Base-by-base conservation (phyloP, 2,113 vertebrate species). In the Microcebus jonahi region DNA sequence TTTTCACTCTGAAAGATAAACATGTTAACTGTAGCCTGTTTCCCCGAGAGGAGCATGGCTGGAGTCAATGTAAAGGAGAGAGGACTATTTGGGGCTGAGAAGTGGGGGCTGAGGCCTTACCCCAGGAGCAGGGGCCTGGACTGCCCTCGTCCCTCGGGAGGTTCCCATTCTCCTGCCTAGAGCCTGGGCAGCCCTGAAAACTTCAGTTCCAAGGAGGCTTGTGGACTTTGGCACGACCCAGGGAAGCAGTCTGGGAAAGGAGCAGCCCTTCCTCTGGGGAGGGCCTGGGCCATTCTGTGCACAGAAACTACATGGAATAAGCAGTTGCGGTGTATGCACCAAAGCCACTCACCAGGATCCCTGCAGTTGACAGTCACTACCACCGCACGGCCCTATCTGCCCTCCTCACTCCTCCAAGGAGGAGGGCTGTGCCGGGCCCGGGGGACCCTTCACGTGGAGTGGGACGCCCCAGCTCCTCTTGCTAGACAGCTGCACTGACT, bases 281-380 rank as follows among this genome's bases (percentile, higher is more conserved):
- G 20, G 34, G 1, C 0, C 7, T 6, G 3, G 77, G 23, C 6
- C 1, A 8, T 3, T 3, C 14, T 25, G 8, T n/a, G 77, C 23
- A 45, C 23, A 36, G 89, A 29, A 42, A 67, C 25, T 9, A 8
- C 31, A 31, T 8, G 42, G 50, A 87, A 34, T 48, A 84, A 87
- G 31, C 4, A 15, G 10, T 14, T 79, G 42, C 0, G 0, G 1
- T 34, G 4, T 36, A 8, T 70, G 17, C 0, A 0, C 18, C 0
- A 1, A 50, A 39, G 18, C 21, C 2, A 2, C 57, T 10, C 1
- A 12, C 48, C 27, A 17, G 45, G 53, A 13, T 1, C 70, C 36
- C 45, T 13, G 21, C 9, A 20, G 36, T 48, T 17, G 15, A 76
- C 25, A 48, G n/a, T n/a, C 17, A 29, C 4, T 61, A 20, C 25